These are phyloP conservation scores for Epicampocera succincta DNA, from an alignment of 2,888 invertebrate genomes.

Conservation along the genomic window DNA sequence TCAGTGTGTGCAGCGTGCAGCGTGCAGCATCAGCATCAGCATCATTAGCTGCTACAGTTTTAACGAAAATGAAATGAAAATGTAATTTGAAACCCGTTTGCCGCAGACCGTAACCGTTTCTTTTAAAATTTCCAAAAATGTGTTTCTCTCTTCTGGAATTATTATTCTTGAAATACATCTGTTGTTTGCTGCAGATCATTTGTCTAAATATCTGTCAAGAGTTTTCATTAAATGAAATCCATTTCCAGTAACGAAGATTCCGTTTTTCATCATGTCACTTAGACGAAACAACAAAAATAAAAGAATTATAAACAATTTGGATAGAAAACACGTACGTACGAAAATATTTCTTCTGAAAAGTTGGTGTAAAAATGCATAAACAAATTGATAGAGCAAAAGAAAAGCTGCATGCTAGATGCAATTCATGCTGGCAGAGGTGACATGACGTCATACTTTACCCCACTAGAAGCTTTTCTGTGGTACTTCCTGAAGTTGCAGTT, in stretches of 20 bases:
- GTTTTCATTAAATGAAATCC: neutral
- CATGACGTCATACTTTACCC: too few species aligned
- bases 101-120: constrained; percentile 57
- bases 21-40: neutral
- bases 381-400: too few species aligned
- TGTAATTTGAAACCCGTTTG: constrained; percentile 65
- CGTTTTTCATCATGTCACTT: too few species aligned
- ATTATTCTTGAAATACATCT: constrained; percentile 45
- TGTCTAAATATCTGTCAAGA: constrained; percentile 22
- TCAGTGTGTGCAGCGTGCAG: constrained; percentile 4
- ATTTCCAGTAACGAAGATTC: neutral
- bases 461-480: too few species aligned
- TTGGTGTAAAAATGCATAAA: too few species aligned
- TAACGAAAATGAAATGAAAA: neutral
- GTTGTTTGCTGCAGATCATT: constrained; percentile 32
- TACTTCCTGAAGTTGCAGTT: too few species aligned
- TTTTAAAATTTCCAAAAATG: neutral
- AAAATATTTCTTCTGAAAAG: too few species aligned
- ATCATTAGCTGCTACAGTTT: neutral
- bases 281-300: too few species aligned
- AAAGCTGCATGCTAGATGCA: too few species aligned
- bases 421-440: too few species aligned
- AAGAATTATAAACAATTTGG: too few species aligned
- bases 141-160: neutral
- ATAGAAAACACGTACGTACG: too few species aligned